Conservation (phyloP, 1,140 invertebrate genomes). For the Nebria ingens region DNA sequence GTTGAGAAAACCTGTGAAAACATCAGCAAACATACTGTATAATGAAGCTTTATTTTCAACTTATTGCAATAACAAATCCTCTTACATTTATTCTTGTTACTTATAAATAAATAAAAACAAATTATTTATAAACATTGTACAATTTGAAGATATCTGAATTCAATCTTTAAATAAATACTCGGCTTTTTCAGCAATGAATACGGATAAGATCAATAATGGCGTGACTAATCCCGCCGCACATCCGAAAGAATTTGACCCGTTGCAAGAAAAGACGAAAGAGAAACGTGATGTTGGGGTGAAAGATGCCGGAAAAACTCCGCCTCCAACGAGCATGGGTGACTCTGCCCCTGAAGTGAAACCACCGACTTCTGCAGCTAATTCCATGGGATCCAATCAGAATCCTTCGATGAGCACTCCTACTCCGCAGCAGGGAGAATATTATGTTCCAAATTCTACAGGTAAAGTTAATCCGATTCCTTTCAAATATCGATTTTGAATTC, state of each 20-base stretch:
- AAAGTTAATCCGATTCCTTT: no score
- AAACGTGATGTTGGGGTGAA: slow-evolving; percentile 21
- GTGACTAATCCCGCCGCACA: slow-evolving; percentile 21
- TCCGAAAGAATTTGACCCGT: slow-evolving; percentile 34
- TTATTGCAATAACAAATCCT: no score
- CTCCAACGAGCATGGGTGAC: neutral
- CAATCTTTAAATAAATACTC: neutral
- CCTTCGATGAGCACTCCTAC: slow-evolving; percentile 19
- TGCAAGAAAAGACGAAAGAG: slow-evolving; percentile 28
- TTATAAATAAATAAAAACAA: no score
- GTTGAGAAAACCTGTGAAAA: no score
- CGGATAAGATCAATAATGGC: slow-evolving; percentile 14
- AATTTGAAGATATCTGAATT: slow-evolving; percentile 1
- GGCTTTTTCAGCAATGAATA: neutral
- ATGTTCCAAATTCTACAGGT: slow-evolving; percentile 5
- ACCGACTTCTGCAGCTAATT: slow-evolving; percentile 9
- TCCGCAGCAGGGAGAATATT: neutral
- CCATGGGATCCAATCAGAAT: slow-evolving; percentile 17
- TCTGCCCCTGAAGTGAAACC: slow-evolving; percentile 13
- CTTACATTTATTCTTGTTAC: no score
- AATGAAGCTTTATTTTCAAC: no score
- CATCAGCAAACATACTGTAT: no score
- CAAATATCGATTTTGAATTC: no score
- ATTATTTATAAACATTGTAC: neutral
- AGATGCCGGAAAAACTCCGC: slow-evolving; percentile 14